Conservation (phyloP, 2,113 vertebrate species). For the Cephalopterus ornatus region DNA sequence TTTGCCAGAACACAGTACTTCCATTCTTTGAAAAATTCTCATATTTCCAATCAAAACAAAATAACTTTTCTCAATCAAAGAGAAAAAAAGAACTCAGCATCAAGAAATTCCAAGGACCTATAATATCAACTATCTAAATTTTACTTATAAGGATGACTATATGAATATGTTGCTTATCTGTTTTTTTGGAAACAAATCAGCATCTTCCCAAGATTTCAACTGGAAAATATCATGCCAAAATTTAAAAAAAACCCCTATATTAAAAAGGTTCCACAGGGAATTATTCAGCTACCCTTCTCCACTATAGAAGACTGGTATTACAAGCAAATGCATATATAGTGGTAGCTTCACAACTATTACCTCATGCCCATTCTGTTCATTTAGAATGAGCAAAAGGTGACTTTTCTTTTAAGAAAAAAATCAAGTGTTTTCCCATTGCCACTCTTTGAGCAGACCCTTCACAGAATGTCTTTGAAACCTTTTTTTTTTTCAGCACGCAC, state of each 20-base stretch:
- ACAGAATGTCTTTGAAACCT: not conserved
- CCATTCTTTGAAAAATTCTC: not conserved
- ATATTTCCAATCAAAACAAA: not conserved
- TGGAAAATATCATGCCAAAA: not conserved
- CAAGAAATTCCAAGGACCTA: not conserved
- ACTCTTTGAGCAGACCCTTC: not conserved
- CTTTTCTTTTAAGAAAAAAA: not conserved
- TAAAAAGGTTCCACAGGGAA: not conserved
- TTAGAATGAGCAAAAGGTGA: not conserved
- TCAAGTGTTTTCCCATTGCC: not conserved
- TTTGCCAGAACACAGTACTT: not conserved
- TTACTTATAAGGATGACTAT: not conserved
- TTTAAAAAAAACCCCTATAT: not conserved
- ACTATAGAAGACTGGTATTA: not conserved
- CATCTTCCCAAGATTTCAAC: not conserved
- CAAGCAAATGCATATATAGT: not conserved
- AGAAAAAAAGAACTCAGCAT: not conserved
- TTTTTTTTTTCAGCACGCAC: not conserved
- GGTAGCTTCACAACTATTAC: not conserved
- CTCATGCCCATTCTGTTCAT: not conserved
- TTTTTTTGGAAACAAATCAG: not conserved
- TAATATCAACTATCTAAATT: not conserved
- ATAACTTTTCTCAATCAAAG: not conserved
- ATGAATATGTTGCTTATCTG: not conserved
- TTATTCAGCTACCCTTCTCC: not conserved